Base-by-base conservation (phyloP, 2,797 vertebrate genomes). In the Schizothorax lantsangensis region DNA sequence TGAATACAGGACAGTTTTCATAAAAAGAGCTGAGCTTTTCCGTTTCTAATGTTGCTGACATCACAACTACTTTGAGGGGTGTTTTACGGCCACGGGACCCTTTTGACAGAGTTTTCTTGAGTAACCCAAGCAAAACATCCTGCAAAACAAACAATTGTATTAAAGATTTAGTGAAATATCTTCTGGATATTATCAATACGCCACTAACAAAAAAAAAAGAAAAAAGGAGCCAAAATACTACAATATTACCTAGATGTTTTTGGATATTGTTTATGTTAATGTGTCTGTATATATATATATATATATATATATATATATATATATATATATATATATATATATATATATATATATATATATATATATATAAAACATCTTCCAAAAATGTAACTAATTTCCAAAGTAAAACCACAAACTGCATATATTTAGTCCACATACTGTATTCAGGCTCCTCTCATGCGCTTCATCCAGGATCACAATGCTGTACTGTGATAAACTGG, bases 31-130 rank as follows among this genome's bases (percentile, higher is more conserved):
- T 97, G 0, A 99, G 96, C 86, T 98, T 99, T 19, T 97, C 96
- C 0, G 95, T 95, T 91, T 99, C 97, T 95, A 99, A 92, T 6
- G 98, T 99, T 88, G 98, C 98, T 1, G 98, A 99, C 98, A 99
- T 99, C 89, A 99, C 96, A 85, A 99, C 96, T 79, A 99, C 97
- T 86, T 96, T 99, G 89, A 99, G 90, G 14, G 95, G 95, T 1
- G 89, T 89, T 30, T 93, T 92, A 83, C 97, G 95, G 1, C 93
- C 93, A 10, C 86, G 86, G 23, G 91, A 91, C 33, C 93, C 88
- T 88, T 94, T 90, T 21, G 96, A 95, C 90, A 97, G 96, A 0
- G 95, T 92, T 72, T 97, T 97, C 93, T 98, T 98, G 91, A 99
- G 89, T 82, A 99, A 95, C 47, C 98, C 98, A 92, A 99, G 95